phyloP scores from a whole-genome alignment of 1,140 invertebrate genomes.

The Chelonus insularis region DNA sequence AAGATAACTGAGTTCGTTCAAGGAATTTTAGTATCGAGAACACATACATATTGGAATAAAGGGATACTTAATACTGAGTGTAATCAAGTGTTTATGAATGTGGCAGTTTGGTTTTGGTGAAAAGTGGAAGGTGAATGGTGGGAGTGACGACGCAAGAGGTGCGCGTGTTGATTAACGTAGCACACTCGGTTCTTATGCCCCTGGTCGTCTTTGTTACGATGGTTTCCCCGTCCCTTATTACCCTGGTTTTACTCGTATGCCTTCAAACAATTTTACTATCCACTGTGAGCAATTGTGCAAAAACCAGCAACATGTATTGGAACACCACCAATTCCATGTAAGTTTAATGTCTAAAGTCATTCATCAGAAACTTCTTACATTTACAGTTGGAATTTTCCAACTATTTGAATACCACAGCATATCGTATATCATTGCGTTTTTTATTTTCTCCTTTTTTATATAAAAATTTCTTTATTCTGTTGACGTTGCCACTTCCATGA shows the following conservation, averaged over 20 bases:
- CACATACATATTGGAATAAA: not conserved
- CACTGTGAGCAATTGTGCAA: conserved; percentile 76
- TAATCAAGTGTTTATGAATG: conserved; percentile 42
- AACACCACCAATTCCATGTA: conserved; percentile 82
- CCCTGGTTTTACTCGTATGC: conserved; percentile 73
- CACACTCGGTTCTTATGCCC: conserved; percentile 26
- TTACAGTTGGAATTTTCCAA: too few species aligned
- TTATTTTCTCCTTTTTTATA: too few species aligned
- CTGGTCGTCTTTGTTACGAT: conserved; percentile 52
- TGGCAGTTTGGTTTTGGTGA: conserved; percentile 46
- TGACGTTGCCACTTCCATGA: too few species aligned
- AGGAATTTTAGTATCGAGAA: too few species aligned
- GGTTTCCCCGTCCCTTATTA: conserved; percentile 67
- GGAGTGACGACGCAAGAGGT: conserved; percentile 39
- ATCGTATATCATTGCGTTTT: too few species aligned
- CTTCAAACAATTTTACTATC: conserved; percentile 77
- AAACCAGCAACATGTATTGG: conserved; percentile 84
- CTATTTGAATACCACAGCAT: too few species aligned
- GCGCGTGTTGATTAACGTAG: conserved; percentile 27
- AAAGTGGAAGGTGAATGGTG: conserved; percentile 41
- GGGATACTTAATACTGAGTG: conserved; percentile 1
- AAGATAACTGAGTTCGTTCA: too few species aligned
- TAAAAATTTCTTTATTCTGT: too few species aligned
- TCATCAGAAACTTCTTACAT: too few species aligned
- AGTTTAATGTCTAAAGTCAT: too few species aligned